phyloP scores from a whole-genome alignment of 2,797 vertebrate species.

The Sebastes matsubarae region DNA sequence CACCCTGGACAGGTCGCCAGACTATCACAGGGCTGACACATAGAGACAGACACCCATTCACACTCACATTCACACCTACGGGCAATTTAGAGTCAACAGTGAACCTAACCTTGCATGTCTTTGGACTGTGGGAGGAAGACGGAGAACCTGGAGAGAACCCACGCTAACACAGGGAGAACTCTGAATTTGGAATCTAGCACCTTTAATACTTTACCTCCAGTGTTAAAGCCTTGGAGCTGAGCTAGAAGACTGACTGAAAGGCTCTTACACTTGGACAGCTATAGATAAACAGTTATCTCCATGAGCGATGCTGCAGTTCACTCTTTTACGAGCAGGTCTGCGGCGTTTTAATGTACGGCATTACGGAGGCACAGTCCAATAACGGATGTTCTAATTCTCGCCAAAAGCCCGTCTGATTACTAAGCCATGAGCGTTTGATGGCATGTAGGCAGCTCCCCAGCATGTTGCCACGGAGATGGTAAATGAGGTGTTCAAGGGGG shows the following conservation, averaged over 20 bases:
- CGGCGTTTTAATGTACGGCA: slow-evolving; percentile 44
- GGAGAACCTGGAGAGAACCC: no score
- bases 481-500: slow-evolving; percentile 74
- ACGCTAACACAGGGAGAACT: no score
- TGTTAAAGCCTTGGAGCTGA: slow-evolving; percentile 8
- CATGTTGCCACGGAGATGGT: slow-evolving; percentile 52
- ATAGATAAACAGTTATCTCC: slow-evolving; percentile 51
- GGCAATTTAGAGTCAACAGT: no score
- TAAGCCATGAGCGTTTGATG: slow-evolving; percentile 48
- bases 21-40: no score
- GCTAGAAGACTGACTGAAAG: slow-evolving; percentile 25
- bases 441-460: slow-evolving; percentile 21
- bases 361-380: slow-evolving; percentile 13
- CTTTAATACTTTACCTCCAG: background rate
- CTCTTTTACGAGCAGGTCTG: slow-evolving; percentile 41
- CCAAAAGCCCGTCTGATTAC: slow-evolving; percentile 33
- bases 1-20: no score
- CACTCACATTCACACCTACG: no score
- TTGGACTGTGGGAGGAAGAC: no score
- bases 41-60: no score
- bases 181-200: background rate
- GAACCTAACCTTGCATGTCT: no score
- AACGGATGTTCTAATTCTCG: slow-evolving; percentile 56
- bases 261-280: slow-evolving; percentile 22
- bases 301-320: slow-evolving; percentile 48